These are phyloP conservation scores for Heterocephalus glaber DNA, from an alignment of 2,113 vertebrate genomes.

Conservation along the genomic window DNA sequence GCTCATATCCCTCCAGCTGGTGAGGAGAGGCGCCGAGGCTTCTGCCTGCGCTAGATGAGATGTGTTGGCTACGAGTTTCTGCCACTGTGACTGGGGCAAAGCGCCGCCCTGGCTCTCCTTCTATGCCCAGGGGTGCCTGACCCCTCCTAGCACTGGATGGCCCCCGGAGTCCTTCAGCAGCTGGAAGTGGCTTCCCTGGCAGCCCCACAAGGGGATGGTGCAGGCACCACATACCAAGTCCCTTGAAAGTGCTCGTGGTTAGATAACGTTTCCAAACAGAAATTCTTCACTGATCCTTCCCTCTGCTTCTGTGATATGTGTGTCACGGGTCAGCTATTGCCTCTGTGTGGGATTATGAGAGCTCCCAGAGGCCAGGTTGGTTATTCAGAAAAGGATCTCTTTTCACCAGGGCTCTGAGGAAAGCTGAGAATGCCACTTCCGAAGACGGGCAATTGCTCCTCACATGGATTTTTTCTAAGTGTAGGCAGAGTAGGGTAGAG, in stretches of 20 bases:
- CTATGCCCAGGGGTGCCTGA: constrained; percentile 32
- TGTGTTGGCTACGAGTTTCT: background rate
- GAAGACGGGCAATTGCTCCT: background rate
- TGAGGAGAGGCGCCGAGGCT: background rate
- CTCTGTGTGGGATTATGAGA: constrained; percentile 60
- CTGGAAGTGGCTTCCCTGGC: constrained; percentile 1
- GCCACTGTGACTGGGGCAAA: constrained; percentile 68
- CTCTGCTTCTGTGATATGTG: constrained; percentile 59
- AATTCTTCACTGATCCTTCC: constrained; percentile 73
- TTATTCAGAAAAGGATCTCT: constrained; percentile 54
- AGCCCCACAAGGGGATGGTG: background rate
- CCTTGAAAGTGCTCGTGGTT: constrained; percentile 70
- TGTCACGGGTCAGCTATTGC: constrained; percentile 74
- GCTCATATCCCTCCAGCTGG: constrained; percentile 13
- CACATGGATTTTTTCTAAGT: background rate
- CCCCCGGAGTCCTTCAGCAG: constrained; percentile 37
- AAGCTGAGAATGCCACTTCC: constrained; percentile 56
- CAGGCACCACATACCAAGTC: constrained; percentile 47
- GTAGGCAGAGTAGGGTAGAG: background rate
- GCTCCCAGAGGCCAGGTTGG: constrained; percentile 66
- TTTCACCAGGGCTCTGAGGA: constrained; percentile 18
- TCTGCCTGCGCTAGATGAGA: background rate
- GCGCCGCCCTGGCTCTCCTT: constrained; percentile 61
- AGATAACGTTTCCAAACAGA: constrained; percentile 81
- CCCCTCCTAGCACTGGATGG: background rate